Evolutionary conservation across 2,797 vertebrate species (phyloP).

Genomic region (Halcyon smyrnensis): DNA sequence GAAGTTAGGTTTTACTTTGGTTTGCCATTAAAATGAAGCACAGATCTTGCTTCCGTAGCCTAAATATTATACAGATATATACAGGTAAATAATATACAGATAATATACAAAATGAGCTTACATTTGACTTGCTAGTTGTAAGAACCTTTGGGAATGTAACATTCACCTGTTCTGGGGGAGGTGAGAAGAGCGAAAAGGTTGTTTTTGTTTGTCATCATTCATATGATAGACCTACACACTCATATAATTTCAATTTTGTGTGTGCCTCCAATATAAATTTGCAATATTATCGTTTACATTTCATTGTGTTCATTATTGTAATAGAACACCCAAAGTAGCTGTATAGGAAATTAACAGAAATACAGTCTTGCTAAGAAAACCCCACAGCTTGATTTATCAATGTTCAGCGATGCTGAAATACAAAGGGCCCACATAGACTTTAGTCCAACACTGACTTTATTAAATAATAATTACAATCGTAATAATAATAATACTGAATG

Average conservation of each 20-base stretch:
- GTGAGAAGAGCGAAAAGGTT: background rate
- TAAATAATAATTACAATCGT: background rate
- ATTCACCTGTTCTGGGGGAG: accelerated
- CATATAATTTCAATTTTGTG: background rate
- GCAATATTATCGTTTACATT: background rate
- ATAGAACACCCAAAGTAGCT: background rate
- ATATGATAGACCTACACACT: background rate
- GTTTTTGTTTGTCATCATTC: background rate
- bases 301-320: background rate
- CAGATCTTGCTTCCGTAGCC: background rate
- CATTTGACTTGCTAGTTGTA: background rate
- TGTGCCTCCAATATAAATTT: background rate
- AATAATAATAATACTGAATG: background rate
- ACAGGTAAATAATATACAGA: background rate
- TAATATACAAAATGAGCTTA: background rate
- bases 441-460: background rate
- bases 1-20: background rate
- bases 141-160: background rate
- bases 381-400: background rate
- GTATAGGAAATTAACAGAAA: background rate
- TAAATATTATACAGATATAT: background rate
- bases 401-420: background rate
- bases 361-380: background rate
- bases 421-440: background rate
- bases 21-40: background rate